Evolutionary conservation across 2,113 vertebrate genomes (phyloP).

Genomic region (Perca fluviatilis): DNA sequence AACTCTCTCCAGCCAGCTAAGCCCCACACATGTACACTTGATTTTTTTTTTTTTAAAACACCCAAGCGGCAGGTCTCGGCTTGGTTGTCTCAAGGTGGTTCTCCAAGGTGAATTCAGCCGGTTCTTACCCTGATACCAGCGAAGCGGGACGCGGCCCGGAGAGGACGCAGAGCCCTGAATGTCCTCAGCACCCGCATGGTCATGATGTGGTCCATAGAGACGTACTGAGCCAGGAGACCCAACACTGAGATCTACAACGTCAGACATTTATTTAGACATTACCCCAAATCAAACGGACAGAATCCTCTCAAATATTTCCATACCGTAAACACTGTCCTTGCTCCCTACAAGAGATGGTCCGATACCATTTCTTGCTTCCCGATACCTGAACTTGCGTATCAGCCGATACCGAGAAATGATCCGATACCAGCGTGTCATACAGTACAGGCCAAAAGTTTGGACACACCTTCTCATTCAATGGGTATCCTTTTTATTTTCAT

Average conservation of each 20-base stretch:
- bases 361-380: too few relatives aligned
- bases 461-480: too few relatives aligned
- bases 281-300: background rate
- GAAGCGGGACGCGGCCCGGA: constrained; percentile 83
- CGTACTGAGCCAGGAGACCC: constrained; percentile 76
- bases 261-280: background rate
- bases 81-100: background rate
- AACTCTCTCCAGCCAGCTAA: background rate
- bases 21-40: background rate
- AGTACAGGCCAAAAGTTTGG: too few relatives aligned
- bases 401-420: too few relatives aligned
- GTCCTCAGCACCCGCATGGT: constrained; percentile 84
- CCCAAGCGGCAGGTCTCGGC: background rate
- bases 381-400: too few relatives aligned
- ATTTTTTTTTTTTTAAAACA: background rate
- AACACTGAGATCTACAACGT: constrained; percentile 80
- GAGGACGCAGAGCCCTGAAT: constrained; percentile 78
- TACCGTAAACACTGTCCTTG: background rate
- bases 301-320: too few relatives aligned
- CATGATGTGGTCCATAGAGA: constrained; percentile 78
- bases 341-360: too few relatives aligned
- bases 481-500: too few relatives aligned
- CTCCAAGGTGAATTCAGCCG: background rate
- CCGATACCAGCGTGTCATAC: too few relatives aligned
- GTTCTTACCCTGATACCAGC: constrained; percentile 89